Percentiles rank a stretch among this genome's conserved stretches.
Conservation (phyloP, 2,888 invertebrate species). For the Orthonychiurus folsomi region DNA sequence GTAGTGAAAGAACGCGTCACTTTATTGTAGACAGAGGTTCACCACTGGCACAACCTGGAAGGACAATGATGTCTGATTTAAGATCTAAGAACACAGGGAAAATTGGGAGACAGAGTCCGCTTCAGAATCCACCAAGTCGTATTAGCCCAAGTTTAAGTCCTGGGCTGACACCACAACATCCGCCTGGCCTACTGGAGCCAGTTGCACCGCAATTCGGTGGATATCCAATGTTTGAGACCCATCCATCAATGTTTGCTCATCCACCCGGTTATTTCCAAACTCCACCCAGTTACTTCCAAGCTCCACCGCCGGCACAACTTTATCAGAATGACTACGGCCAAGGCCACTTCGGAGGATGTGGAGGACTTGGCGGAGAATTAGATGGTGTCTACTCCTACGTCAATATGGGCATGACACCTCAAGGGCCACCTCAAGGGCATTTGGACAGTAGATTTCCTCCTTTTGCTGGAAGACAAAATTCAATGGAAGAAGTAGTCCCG, state of each 20-base stretch:
- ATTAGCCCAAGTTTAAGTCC: not conserved
- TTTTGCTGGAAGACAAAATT: not conserved
- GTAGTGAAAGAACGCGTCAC: not conserved
- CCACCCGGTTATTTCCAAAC: not conserved
- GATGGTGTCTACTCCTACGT: not conserved
- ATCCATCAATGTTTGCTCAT: not conserved
- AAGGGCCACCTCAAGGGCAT: not conserved
- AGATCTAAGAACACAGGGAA: not conserved
- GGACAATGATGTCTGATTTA: not conserved
- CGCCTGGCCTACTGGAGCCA: not conserved
- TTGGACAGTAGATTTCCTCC: not conserved
- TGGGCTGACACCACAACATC: not conserved
- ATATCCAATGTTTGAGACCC: not conserved
- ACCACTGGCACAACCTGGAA: not conserved
- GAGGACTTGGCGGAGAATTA: not conserved
- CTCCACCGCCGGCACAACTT: not conserved
- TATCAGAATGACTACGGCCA: not conserved
- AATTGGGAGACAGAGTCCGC: not conserved
- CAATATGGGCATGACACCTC: not conserved
- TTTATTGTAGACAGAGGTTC: not conserved
- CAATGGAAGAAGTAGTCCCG: not conserved
- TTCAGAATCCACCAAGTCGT: not conserved
- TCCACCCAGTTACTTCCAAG: not conserved
- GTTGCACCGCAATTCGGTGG: not conserved
- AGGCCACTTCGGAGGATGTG: no score